A percentile compares a stretch with the other conserved stretches of the same genome.
phyloP scores from a whole-genome alignment of 2,797 vertebrate species.

The Leptodactylus fallax region DNA sequence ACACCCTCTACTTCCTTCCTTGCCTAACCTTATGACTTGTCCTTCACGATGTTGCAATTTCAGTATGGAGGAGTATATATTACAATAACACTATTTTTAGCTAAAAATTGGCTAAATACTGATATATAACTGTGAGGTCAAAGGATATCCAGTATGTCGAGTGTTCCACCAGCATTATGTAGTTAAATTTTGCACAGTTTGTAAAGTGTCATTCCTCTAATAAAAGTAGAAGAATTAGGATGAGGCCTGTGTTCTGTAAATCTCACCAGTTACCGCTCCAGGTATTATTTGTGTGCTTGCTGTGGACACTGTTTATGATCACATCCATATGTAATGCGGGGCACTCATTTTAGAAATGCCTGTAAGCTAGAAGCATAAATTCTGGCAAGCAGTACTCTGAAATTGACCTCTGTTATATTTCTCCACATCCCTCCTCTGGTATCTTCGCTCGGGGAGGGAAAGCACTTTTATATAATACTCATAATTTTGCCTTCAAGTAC shows the following conservation, averaged over 20 bases:
- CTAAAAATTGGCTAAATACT: too few species aligned
- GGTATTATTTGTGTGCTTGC: constrained; percentile 1
- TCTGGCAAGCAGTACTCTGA: not conserved
- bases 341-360: constrained; percentile 33
- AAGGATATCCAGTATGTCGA: too few species aligned
- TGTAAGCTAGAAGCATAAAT: constrained; percentile 37
- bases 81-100: too few species aligned
- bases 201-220: not conserved
- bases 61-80: too few species aligned
- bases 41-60: too few species aligned
- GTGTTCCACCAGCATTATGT: not conserved
- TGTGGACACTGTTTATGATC: constrained; percentile 13
- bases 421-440: constrained; percentile 14
- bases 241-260: not conserved
- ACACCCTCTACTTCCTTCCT: too few species aligned
- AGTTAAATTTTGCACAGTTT: not conserved
- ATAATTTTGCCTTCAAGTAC: constrained; percentile 41
- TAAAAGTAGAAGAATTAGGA: not conserved
- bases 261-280: not conserved
- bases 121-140: too few species aligned
- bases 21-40: too few species aligned
- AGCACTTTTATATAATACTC: constrained; percentile 30
- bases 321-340: not conserved
- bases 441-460: constrained; percentile 24
- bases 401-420: constrained; percentile 35